phyloP scores from a whole-genome alignment of 53 echinoderm and acorn worm genomes.

The Actinopyga echinites region DNA sequence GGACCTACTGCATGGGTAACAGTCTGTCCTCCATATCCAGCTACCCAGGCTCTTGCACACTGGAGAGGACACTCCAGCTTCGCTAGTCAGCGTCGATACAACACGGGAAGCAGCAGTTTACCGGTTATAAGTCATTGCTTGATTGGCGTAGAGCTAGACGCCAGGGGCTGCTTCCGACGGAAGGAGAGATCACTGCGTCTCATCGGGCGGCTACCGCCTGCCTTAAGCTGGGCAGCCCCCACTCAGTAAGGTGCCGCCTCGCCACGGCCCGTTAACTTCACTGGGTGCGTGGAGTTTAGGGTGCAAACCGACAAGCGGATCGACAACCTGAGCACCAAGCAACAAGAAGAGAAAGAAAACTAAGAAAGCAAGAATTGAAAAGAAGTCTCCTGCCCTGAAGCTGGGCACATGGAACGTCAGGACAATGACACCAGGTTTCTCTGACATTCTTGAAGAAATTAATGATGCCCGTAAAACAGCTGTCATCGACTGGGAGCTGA shows the following conservation, averaged over 20 bases:
- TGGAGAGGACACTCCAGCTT: constrained; percentile 71
- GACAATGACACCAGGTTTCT: no score
- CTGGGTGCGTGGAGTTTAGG: constrained; percentile 40
- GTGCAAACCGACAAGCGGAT: constrained; percentile 3
- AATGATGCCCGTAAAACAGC: constrained; percentile 37
- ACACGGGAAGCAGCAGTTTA: constrained; percentile 75
- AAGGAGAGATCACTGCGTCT: constrained; percentile 53
- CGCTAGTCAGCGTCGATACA: constrained; percentile 31
- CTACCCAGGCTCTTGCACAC: constrained; percentile 59
- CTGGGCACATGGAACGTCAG: no score
- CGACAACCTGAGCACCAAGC: background rate
- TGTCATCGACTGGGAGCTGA: constrained; percentile 41
- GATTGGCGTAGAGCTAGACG: constrained; percentile 53
- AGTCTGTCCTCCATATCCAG: constrained; percentile 53
- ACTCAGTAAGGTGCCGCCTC: constrained; percentile 54
- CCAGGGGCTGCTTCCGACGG: constrained; percentile 51
- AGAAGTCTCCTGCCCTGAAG: no score
- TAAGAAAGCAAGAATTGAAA: background rate
- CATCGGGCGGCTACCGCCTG: no score
- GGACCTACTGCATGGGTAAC: constrained; percentile 26
- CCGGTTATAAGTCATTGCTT: constrained; percentile 64
- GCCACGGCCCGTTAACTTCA: constrained; percentile 47
- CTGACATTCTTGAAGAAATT: constrained; percentile 4
- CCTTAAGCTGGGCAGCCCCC: constrained; percentile 55
- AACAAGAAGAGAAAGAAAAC: background rate